These are phyloP conservation scores for Ctenopoma kingsleyae DNA, from an alignment of 2,797 vertebrate genomes.

Conservation along the genomic window DNA sequence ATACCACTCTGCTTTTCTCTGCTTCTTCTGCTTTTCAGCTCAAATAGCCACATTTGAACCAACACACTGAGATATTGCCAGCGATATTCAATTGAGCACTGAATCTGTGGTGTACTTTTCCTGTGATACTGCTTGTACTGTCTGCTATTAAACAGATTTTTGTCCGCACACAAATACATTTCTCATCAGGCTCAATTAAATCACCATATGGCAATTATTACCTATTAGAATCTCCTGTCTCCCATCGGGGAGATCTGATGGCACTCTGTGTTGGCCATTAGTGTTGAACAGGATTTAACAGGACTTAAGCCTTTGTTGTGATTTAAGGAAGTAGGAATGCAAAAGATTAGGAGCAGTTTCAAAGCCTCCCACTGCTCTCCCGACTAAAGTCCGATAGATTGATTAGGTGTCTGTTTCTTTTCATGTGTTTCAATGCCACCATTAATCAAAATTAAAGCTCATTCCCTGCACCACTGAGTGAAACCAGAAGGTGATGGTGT, in stretches of 20 bases:
- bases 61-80: slow-evolving; percentile 23
- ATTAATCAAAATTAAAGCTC: slow-evolving; percentile 71
- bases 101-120: slow-evolving; percentile 25
- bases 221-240: slow-evolving; percentile 45
- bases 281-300: slow-evolving; percentile 39
- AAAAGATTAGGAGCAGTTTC: slow-evolving; percentile 39
- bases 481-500: slow-evolving; percentile 20
- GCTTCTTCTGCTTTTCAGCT: slow-evolving; percentile 36
- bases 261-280: slow-evolving; percentile 42
- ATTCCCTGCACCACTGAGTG: slow-evolving; percentile 23
- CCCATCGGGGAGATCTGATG: slow-evolving; percentile 43
- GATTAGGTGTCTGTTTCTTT: slow-evolving; percentile 55
- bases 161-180: slow-evolving; percentile 21
- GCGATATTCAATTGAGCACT: slow-evolving; percentile 14
- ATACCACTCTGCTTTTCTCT: slow-evolving; percentile 34
- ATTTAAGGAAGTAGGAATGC: slow-evolving; percentile 67
- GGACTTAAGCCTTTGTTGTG: slow-evolving; percentile 36
- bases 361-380: slow-evolving; percentile 35
- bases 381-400: slow-evolving; percentile 58
- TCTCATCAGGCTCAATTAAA: slow-evolving; percentile 40
- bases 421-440: slow-evolving; percentile 69
- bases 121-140: slow-evolving; percentile 18
- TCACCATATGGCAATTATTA: slow-evolving; percentile 58
- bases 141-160: slow-evolving; percentile 13
- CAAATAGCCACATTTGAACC: slow-evolving; percentile 10